These are phyloP conservation scores for Cordilura impudica DNA, from an alignment of 2,888 invertebrate species.

Conservation along the genomic window DNA sequence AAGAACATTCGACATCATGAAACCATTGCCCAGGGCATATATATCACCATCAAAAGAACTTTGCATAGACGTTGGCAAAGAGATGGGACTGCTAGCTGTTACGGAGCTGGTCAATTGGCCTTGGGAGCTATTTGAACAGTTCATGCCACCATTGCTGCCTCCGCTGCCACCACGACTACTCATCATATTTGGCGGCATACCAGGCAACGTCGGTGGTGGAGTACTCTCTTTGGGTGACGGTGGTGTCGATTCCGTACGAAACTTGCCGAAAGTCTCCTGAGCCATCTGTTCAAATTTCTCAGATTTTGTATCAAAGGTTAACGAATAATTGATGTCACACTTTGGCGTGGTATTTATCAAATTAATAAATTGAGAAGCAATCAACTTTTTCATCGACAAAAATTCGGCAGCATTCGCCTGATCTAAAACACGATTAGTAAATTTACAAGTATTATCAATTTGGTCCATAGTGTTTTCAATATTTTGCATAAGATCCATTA, in stretches of 20 bases:
- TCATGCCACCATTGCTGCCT: slow-evolving; percentile 63
- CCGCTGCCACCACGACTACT: slow-evolving; percentile 58
- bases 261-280: slow-evolving; percentile 85
- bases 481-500: slow-evolving; percentile 92
- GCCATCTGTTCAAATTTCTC: slow-evolving; percentile 87
- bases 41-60: slow-evolving; percentile 89
- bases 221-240: slow-evolving; percentile 79
- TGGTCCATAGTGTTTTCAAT: slow-evolving; percentile 91
- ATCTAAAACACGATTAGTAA: slow-evolving; percentile 88
- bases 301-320: slow-evolving; percentile 90
- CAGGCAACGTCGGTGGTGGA: slow-evolving; percentile 78
- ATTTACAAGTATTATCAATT: slow-evolving; percentile 91
- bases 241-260: slow-evolving; percentile 82
- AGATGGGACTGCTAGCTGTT: slow-evolving; percentile 84
- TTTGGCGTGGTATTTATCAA: slow-evolving; percentile 90
- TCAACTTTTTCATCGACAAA: slow-evolving; percentile 88
- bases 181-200: slow-evolving; percentile 79
- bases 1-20: slow-evolving; percentile 75
- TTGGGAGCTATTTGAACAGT: slow-evolving; percentile 69
- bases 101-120: slow-evolving; percentile 74
- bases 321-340: slow-evolving; percentile 86
- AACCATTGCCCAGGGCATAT: slow-evolving; percentile 79
- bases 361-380: slow-evolving; percentile 86
- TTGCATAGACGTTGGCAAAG: slow-evolving; percentile 84
- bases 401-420: slow-evolving; percentile 92